A percentile compares a stretch with the other conserved stretches of the same genome.
These are phyloP conservation scores for Tadarida brasiliensis DNA, from an alignment of 2,797 vertebrate genomes.

Conservation along the genomic window DNA sequence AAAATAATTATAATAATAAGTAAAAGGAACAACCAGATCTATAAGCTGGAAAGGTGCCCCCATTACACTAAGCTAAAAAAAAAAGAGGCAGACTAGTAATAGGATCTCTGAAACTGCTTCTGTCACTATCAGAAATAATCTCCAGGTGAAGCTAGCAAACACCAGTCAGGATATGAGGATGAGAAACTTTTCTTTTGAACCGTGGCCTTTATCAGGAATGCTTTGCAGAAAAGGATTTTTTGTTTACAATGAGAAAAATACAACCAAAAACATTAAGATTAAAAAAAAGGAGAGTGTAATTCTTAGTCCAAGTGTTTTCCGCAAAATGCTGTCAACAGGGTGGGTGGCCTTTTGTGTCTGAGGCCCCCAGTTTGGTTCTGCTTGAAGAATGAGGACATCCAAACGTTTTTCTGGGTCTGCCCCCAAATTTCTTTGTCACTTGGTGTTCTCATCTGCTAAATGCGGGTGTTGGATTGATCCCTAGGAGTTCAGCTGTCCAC, in stretches of 20 bases:
- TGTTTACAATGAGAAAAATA: slow-evolving; percentile 9
- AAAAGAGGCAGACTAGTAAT: neutral
- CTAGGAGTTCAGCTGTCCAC: neutral
- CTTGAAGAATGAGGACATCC: slow-evolving; percentile 7
- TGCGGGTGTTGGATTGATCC: neutral
- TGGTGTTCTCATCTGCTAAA: neutral
- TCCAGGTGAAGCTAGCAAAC: neutral
- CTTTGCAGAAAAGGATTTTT: neutral
- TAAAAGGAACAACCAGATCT: neutral
- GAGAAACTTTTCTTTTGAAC: neutral
- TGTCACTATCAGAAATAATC: neutral
- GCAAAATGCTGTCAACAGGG: neutral
- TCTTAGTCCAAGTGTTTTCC: slow-evolving; percentile 9
- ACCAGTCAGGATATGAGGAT: neutral
- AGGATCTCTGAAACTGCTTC: neutral
- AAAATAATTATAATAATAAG: too few relatives aligned
- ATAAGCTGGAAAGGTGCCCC: neutral
- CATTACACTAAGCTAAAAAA: neutral
- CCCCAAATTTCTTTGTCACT: slow-evolving; percentile 22
- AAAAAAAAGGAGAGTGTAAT: neutral
- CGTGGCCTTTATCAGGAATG: neutral
- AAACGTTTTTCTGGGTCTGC: neutral
- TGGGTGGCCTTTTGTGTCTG: neutral
- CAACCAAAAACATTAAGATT: neutral
- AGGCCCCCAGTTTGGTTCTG: neutral